These are phyloP conservation scores for Pollimyrus isidori DNA, from an alignment of 2,113 vertebrate species.

Conservation along the genomic window DNA sequence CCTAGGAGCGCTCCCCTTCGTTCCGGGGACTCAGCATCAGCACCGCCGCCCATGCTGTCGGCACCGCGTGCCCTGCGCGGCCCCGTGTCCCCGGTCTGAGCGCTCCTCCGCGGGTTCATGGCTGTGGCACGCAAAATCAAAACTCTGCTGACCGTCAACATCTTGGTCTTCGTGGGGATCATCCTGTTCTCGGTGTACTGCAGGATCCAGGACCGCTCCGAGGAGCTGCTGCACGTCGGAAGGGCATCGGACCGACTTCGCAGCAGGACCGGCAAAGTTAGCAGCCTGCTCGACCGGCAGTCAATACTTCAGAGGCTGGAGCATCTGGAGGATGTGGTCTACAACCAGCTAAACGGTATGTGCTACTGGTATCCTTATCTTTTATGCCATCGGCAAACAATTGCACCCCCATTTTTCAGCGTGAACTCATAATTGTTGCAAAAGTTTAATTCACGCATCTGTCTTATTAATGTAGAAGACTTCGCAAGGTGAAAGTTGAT, in stretches of 20 bases:
- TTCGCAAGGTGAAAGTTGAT: background rate
- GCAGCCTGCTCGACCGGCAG: constrained; percentile 75
- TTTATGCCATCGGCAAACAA: background rate
- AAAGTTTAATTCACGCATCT: background rate
- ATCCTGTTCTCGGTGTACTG: constrained; percentile 96
- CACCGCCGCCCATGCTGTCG: constrained; percentile 25
- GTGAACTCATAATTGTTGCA: background rate
- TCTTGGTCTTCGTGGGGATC: constrained; percentile 90
- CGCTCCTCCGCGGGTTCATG: constrained; percentile 68
- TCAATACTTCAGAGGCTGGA: constrained; percentile 90
- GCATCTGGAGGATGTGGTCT: constrained; percentile 93
- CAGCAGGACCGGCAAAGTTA: constrained; percentile 73
- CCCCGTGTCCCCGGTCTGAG: constrained; percentile 54
- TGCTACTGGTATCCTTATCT: background rate
- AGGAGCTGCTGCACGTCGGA: constrained; percentile 80
- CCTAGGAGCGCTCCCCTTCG: constrained; percentile 22
- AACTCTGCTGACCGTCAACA: constrained; percentile 98
- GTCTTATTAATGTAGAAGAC: background rate
- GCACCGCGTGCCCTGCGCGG: constrained; percentile 45
- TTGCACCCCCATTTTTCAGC: background rate
- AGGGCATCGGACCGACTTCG: constrained; percentile 72
- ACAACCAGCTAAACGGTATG: constrained; percentile 91
- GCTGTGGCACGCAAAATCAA: constrained; percentile 96
- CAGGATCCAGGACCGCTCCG: constrained; percentile 88
- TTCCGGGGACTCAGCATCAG: constrained; percentile 30